These are phyloP conservation scores for Enoplosus armatus DNA, from an alignment of 2,797 vertebrate genomes.

Conservation along the genomic window DNA sequence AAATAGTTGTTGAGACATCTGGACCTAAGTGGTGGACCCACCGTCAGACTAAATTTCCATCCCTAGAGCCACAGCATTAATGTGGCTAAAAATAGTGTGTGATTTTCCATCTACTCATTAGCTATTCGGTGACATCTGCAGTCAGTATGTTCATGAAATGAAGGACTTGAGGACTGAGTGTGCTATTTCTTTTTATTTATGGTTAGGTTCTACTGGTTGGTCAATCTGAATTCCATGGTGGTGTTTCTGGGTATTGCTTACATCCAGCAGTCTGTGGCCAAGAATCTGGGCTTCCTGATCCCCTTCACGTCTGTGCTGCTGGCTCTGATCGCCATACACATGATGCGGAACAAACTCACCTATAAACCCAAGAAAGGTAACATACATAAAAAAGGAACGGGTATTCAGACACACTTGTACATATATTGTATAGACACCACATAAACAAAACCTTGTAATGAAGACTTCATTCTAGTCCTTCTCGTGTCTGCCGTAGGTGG, in stretches of 20 bases:
- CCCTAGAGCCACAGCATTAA: neutral
- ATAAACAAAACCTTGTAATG: neutral
- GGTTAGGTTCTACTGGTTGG: conserved; percentile 93
- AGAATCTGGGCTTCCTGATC: conserved; percentile 91
- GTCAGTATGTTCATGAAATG: neutral
- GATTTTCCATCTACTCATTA: neutral
- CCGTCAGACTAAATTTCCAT: neutral
- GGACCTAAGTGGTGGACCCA: too few relatives aligned
- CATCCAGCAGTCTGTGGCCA: conserved; percentile 91
- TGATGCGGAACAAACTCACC: conserved; percentile 90
- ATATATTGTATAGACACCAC: neutral
- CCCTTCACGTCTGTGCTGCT: conserved; percentile 92
- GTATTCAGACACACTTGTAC: neutral
- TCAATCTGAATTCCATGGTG: conserved; percentile 90
- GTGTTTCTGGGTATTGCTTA: conserved; percentile 95
- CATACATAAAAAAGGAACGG: neutral
- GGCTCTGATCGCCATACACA: conserved; percentile 90
- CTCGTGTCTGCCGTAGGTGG: conserved; percentile 78
- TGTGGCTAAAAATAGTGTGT: neutral
- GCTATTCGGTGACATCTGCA: neutral
- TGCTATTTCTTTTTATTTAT: conserved; percentile 10
- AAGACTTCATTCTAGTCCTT: neutral
- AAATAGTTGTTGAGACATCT: neutral
- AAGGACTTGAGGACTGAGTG: neutral
- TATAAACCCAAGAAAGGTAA: conserved; percentile 92